A percentile compares a stretch with the other conserved stretches of the same genome.
These are phyloP conservation scores for Epirrhoe tristata DNA, from an alignment of 2,888 invertebrate species.

Conservation along the genomic window DNA sequence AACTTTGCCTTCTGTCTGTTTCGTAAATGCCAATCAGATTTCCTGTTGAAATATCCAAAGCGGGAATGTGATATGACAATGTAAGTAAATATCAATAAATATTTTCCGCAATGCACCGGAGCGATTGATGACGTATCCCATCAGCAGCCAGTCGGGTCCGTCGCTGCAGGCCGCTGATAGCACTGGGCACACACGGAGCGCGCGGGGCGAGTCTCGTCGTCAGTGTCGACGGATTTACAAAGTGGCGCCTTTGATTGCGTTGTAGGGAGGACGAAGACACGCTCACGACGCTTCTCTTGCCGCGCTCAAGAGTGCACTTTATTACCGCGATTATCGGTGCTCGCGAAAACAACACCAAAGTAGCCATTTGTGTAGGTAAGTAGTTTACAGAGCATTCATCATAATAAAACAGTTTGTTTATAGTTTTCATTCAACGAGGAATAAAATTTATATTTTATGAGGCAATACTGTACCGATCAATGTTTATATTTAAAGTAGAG, in stretches of 20 bases:
- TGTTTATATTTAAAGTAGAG: neutral
- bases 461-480: neutral
- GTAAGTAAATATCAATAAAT: neutral
- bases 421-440: neutral
- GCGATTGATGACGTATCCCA: neutral
- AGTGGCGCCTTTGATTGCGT: slow-evolving; percentile 29
- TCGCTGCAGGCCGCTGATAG: slow-evolving; percentile 6
- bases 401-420: neutral
- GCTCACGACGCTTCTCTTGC: slow-evolving; percentile 35
- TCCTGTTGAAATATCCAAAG: neutral
- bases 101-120: neutral
- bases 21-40: neutral
- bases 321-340: slow-evolving; percentile 24
- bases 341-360: neutral
- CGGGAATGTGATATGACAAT: no score
- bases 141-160: neutral
- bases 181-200: neutral
- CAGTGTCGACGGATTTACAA: neutral
- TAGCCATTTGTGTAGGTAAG: neutral
- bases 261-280: slow-evolving; percentile 34
- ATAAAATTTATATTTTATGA: neutral
- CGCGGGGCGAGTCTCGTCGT: neutral
- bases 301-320: slow-evolving; percentile 35
- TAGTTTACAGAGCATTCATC: neutral
- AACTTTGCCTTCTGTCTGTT: neutral